Evolutionary conservation across 2,113 vertebrate genomes (phyloP).

Genomic region (Hydrochoerus hydrochaeris): DNA sequence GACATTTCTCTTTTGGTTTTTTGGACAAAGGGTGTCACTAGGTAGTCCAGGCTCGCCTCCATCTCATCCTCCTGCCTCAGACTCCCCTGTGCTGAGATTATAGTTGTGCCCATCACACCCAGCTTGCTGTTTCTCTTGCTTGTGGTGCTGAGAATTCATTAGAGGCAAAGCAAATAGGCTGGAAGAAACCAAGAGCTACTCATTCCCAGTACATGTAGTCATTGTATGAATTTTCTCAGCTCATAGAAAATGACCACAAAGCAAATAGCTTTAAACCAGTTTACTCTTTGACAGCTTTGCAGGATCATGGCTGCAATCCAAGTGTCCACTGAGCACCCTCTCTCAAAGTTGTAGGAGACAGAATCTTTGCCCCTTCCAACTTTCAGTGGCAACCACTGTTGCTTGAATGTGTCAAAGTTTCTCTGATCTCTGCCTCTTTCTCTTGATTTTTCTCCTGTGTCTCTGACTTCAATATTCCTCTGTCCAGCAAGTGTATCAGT

Average conservation of each 20-base stretch:
- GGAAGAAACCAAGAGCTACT: neutral
- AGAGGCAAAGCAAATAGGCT: neutral
- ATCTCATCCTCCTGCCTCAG: too few relatives aligned
- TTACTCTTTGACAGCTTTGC: neutral
- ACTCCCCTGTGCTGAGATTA: too few relatives aligned
- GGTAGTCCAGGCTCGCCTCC: too few relatives aligned
- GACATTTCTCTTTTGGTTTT: neutral
- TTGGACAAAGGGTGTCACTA: too few relatives aligned
- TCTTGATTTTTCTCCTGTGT: too few relatives aligned
- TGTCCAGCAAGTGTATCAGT: too few relatives aligned
- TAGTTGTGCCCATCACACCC: too few relatives aligned
- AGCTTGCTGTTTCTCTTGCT: neutral
- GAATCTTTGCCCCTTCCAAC: neutral
- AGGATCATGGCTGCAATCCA: neutral
- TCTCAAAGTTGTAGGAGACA: neutral
- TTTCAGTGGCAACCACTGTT: too few relatives aligned
- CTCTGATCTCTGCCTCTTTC: too few relatives aligned
- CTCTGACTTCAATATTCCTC: too few relatives aligned
- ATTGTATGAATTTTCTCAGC: neutral
- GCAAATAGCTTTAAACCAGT: neutral
- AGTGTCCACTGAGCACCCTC: neutral
- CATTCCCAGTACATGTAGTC: neutral
- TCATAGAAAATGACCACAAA: neutral
- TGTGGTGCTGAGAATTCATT: neutral
- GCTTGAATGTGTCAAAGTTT: too few relatives aligned